Conservation (phyloP, 2,113 vertebrate genomes). For the Hippotragus niger region DNA sequence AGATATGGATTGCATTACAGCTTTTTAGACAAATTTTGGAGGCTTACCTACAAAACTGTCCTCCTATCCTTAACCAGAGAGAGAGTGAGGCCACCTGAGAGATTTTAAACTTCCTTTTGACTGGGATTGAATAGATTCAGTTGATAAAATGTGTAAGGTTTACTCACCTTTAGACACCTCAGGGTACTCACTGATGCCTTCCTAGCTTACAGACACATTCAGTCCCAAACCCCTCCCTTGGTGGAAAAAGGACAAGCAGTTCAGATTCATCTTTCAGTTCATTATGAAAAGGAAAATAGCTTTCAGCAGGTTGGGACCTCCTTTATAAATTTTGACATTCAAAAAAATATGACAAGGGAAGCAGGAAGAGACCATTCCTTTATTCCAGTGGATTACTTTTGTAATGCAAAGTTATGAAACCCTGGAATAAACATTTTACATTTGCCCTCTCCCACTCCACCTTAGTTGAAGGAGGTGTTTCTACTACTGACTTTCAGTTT, state of each 20-base stretch:
- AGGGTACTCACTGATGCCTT: not conserved
- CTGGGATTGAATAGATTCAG: not conserved
- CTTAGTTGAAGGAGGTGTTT: not conserved
- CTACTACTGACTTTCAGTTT: not conserved
- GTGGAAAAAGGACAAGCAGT: not conserved
- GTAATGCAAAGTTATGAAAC: not conserved
- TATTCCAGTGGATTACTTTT: not conserved
- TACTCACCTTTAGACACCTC: not conserved
- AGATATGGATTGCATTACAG: not conserved
- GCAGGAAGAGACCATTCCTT: not conserved
- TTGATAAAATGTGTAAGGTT: not conserved
- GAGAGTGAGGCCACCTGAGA: not conserved
- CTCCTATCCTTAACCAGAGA: not conserved
- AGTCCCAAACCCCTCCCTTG: not conserved
- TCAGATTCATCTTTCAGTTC: not conserved
- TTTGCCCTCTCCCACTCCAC: not conserved
- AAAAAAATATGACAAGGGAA: not conserved
- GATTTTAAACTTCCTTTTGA: not conserved
- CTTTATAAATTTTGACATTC: not conserved
- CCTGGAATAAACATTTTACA: not conserved
- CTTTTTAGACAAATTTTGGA: slow-evolving; percentile 2
- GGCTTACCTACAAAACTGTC: not conserved
- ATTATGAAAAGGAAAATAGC: not conserved
- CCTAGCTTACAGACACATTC: not conserved
- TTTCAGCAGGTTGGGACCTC: not conserved